A percentile compares a stretch with the other conserved stretches of the same genome.
These are phyloP conservation scores for Drosophila lacteicornis DNA, from an alignment of 1,140 invertebrate genomes.

Conservation along the genomic window DNA sequence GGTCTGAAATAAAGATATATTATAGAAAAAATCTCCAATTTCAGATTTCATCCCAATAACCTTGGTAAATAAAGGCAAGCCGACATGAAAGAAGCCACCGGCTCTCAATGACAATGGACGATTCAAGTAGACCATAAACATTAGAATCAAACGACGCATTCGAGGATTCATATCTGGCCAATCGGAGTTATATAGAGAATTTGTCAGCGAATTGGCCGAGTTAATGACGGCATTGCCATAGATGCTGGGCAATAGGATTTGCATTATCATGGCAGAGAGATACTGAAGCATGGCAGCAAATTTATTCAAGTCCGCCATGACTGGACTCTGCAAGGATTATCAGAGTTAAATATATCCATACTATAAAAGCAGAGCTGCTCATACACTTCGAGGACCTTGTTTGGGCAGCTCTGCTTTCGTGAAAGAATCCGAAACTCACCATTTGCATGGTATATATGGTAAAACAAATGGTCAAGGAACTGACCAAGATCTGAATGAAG, in stretches of 20 bases:
- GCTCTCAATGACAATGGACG: slow-evolving; percentile 44
- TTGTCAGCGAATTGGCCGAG: slow-evolving; percentile 37
- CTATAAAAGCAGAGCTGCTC: neutral
- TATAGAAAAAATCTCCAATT: neutral
- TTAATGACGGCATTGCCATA: slow-evolving; percentile 66
- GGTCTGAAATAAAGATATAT: slow-evolving; percentile 42
- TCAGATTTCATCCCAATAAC: slow-evolving; percentile 3
- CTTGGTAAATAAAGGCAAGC: slow-evolving; percentile 69
- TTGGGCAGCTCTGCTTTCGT: neutral
- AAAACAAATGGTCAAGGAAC: slow-evolving; percentile 63
- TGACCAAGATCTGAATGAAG: slow-evolving; percentile 62
- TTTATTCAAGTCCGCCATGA: slow-evolving; percentile 24
- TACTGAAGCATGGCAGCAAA: slow-evolving; percentile 59
- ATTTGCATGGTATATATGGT: slow-evolving; percentile 59
- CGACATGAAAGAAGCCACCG: slow-evolving; percentile 61
- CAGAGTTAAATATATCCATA: too few relatives aligned
- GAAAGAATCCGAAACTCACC: slow-evolving; percentile 33
- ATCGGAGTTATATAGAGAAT: slow-evolving; percentile 42
- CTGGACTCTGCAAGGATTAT: slow-evolving; percentile 20
- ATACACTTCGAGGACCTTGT: neutral
- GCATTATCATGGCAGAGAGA: slow-evolving; percentile 50
- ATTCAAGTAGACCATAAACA: slow-evolving; percentile 66
- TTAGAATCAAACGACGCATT: slow-evolving; percentile 50
- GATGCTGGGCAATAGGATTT: slow-evolving; percentile 67
- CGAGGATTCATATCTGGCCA: slow-evolving; percentile 52